Conservation (phyloP, 2,113 vertebrate species). For the Casuarius casuarius region DNA sequence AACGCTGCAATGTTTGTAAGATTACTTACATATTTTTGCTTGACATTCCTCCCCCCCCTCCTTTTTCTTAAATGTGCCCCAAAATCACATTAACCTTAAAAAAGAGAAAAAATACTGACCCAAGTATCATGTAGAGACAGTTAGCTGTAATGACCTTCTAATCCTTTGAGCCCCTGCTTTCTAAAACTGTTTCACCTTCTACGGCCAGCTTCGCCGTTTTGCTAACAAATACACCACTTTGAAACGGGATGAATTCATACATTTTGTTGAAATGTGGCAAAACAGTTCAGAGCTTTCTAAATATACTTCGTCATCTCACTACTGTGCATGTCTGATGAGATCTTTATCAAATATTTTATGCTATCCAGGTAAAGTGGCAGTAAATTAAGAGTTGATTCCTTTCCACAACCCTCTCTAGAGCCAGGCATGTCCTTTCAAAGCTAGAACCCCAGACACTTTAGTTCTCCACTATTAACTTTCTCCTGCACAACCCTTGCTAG, state of each 20-base stretch:
- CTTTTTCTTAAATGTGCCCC: neutral
- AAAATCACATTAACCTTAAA: constrained; percentile 21
- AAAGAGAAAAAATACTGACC: constrained; percentile 16
- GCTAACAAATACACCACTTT: neutral
- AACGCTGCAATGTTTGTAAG: constrained; percentile 11
- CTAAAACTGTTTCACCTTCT: neutral
- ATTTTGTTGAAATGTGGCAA: neutral
- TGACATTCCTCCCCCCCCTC: constrained; percentile 5
- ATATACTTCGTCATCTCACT: neutral
- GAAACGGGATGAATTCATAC: neutral
- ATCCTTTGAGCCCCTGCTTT: neutral
- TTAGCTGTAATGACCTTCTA: neutral
- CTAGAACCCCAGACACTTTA: neutral
- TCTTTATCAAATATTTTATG: neutral
- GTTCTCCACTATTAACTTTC: neutral
- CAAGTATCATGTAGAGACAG: neutral
- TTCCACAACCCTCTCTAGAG: neutral
- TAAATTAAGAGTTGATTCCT: constrained; percentile 7
- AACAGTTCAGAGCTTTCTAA: neutral
- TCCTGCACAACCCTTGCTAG: neutral
- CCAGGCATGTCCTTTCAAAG: neutral
- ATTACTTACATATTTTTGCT: constrained; percentile 48
- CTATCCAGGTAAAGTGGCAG: neutral
- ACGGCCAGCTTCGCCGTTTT: neutral
- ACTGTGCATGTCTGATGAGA: neutral